Evolutionary conservation across 2,888 invertebrate genomes (phyloP).

Genomic region (Anthrax anthrax): DNA sequence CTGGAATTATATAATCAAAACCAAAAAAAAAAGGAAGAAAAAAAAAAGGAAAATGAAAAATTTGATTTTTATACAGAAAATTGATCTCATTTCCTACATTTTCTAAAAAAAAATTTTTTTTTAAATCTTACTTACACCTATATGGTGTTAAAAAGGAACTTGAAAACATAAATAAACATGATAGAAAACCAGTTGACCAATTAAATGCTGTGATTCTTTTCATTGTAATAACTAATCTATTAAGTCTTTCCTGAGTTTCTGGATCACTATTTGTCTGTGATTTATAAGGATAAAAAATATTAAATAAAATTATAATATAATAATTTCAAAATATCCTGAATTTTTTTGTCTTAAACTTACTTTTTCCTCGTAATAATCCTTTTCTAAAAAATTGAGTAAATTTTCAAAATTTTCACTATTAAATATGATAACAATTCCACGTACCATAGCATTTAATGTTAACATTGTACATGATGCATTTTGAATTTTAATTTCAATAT

Average conservation of each 20-base stretch:
- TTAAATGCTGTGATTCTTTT: not conserved
- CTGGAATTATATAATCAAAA: not conserved
- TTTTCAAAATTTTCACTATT: slow-evolving; percentile 3
- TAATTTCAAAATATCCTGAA: not conserved
- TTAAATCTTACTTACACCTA: not conserved
- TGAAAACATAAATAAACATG: not conserved
- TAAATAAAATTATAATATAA: not conserved
- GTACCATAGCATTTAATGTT: slow-evolving; percentile 6
- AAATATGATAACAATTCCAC: slow-evolving; percentile 3
- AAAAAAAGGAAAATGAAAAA: too few relatives aligned
- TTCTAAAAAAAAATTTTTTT: too few relatives aligned
- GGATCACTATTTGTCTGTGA: not conserved
- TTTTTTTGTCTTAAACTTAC: too few relatives aligned
- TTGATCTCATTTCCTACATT: too few relatives aligned
- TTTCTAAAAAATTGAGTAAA: slow-evolving; percentile 6
- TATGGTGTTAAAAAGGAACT: not conserved
- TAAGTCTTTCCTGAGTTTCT: not conserved
- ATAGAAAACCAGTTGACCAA: not conserved
- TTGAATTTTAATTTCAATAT: slow-evolving; percentile 5
- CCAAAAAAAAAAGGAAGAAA: too few relatives aligned
- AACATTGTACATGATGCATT: slow-evolving; percentile 7
- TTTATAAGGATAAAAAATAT: not conserved
- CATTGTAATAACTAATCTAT: not conserved
- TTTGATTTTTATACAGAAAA: too few relatives aligned
- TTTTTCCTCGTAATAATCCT: not conserved